Base-by-base conservation (phyloP, 2,113 vertebrate species). In the Rhinoderma darwinii region DNA sequence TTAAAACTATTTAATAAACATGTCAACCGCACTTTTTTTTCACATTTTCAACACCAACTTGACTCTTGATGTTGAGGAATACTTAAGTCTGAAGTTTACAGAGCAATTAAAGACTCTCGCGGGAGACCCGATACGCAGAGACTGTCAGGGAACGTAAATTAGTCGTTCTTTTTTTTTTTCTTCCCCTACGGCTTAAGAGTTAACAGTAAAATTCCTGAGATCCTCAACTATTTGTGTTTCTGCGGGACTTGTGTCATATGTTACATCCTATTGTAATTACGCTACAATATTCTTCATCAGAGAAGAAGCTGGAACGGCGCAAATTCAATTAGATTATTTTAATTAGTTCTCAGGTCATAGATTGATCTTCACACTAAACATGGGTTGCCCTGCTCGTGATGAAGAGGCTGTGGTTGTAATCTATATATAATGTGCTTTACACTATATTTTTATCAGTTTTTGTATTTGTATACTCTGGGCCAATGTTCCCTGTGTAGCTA, bases 31-130 rank as follows among this genome's bases (percentile, higher is more conserved):
- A 84, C 89, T 92, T 43, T 92, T 90, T 89, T 91, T 89, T 91
- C 90, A 91, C 90, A 85, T 91, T 70, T 78, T 92, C 91, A 83
- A 77, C 86, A 88, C 86, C 88, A 86, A 87, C 75, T 92, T 93
- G 91, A 91, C 92, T 89, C 89, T 92, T 90, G 90, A 89, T 91
- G 86, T 87, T 89, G 91, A 94, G 92, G 90, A 93, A 91, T 89
- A 93, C 91, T 93, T 91, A 90, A 93, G 89, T 92, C 87, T 92
- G 91, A 93, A 93, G 92, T 92, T 94, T 93, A 93, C 77, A 90
- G 92, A 93, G 92, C 91, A 93, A 94, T 94, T 94, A 93, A 93
- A 89, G 88, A 90, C 90, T 88, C 90, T 93, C 93, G 61, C 89
- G 92, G 90, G 93, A 90, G 86, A 86, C 68, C 90, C 79, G 82